These are phyloP conservation scores for Fabriciana adippe DNA, from an alignment of 2,888 invertebrate species.

Conservation along the genomic window DNA sequence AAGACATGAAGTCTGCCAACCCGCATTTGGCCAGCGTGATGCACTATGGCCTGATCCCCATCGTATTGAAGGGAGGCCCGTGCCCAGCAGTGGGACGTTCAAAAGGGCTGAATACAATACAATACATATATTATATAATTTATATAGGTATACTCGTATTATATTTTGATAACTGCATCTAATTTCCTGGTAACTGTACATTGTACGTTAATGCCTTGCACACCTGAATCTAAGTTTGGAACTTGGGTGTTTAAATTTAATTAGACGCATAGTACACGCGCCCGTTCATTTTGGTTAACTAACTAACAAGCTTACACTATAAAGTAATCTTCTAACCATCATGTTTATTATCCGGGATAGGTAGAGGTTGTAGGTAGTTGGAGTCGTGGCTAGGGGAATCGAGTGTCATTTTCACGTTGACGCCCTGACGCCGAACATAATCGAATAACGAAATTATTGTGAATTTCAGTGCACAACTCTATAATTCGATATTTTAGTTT, in stretches of 20 bases:
- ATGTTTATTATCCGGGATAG: conserved; percentile 60
- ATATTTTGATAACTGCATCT: too few species aligned
- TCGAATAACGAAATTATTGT: conserved; percentile 72
- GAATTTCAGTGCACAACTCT: conserved; percentile 56
- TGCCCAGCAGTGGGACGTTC: too few species aligned
- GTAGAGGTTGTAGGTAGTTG: conserved; percentile 50
- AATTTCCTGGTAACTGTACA: too few species aligned
- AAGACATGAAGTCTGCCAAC: too few species aligned
- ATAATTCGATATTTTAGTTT: conserved; percentile 48
- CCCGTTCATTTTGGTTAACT: conserved; percentile 62
- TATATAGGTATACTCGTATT: too few species aligned
- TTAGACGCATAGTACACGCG: conserved; percentile 50
- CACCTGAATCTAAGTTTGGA: conserved; percentile 55
- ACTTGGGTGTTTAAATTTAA: conserved; percentile 65
- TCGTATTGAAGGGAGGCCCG: too few species aligned
- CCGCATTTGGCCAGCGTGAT: too few species aligned
- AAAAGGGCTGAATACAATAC: too few species aligned
- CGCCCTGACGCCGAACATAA: conserved; percentile 65
- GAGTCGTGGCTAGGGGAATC: conserved; percentile 42
- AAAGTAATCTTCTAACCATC: conserved; percentile 60
- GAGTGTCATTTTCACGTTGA: conserved; percentile 70
- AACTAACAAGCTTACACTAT: conserved; percentile 59
- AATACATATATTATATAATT: too few species aligned
- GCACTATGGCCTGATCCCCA: too few species aligned
- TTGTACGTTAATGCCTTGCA: conserved; percentile 24